Percentiles rank a stretch among this genome's conserved stretches.
These are phyloP conservation scores for Neria commutata DNA, from an alignment of 2,888 invertebrate genomes.

Conservation along the genomic window DNA sequence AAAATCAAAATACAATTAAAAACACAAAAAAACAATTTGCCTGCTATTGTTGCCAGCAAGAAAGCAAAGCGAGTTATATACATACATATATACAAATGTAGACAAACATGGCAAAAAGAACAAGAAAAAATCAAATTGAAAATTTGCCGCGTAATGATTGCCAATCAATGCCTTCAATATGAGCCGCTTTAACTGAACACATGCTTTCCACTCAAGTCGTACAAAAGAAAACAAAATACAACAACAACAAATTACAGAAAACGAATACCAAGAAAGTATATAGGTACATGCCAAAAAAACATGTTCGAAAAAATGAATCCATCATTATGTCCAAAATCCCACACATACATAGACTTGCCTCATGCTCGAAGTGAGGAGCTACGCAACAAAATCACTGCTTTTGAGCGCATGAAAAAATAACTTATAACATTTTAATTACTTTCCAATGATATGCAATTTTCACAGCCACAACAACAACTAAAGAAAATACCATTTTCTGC, in stretches of 20 bases:
- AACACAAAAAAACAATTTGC: neutral
- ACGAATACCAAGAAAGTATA: neutral
- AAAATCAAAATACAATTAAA: conserved; percentile 5
- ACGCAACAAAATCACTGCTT: neutral
- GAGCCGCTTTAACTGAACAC: conserved; percentile 1
- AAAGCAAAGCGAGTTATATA: too few relatives aligned
- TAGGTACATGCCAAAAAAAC: neutral
- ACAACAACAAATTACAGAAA: conserved; percentile 10
- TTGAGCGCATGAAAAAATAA: neutral
- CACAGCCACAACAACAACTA: conserved; percentile 31
- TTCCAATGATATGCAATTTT: conserved; percentile 54
- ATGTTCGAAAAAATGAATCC: conserved; percentile 35
- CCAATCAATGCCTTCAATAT: conserved; percentile 43
- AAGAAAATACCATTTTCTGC: conserved; percentile 6
- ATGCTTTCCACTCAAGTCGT: conserved; percentile 23
- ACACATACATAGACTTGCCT: neutral
- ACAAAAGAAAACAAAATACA: conserved; percentile 12
- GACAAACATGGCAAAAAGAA: neutral
- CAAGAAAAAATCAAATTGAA: conserved; percentile 15
- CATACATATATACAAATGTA: neutral
- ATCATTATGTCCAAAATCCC: conserved; percentile 17
- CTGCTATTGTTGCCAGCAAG: neutral
- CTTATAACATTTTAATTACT: conserved; percentile 56
- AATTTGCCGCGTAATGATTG: conserved; percentile 36
- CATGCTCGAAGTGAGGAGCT: too few relatives aligned